These are phyloP conservation scores for Buceros bicornis DNA, from an alignment of 2,797 vertebrate genomes.

Conservation along the genomic window DNA sequence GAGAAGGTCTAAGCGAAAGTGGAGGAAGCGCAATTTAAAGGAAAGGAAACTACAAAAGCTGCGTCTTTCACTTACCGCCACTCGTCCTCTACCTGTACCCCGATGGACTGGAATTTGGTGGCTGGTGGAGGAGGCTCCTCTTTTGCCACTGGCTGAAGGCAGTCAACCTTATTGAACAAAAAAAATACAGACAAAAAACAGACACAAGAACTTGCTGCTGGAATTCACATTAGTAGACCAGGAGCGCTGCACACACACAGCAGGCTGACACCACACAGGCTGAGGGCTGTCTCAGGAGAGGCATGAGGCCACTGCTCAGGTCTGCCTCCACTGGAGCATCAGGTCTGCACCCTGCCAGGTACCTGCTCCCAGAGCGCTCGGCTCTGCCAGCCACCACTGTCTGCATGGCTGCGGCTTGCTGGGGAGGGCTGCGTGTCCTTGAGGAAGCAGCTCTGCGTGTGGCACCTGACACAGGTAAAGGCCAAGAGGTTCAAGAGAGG, in stretches of 20 bases:
- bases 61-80: conserved; percentile 93
- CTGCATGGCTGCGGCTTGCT: accelerated
- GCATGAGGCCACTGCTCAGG: background rate
- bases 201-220: conserved; percentile 82
- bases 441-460: too few species aligned
- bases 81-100: conserved; percentile 99
- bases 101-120: conserved; percentile 98
- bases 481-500: background rate
- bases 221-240: conserved; percentile 73
- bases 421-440: background rate
- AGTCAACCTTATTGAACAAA: conserved; percentile 92
- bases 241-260: conserved; percentile 51
- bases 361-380: background rate
- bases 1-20: conserved; percentile 12
- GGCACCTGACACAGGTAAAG: accelerated
- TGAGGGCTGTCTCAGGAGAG: conserved; percentile 28
- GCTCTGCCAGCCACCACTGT: background rate
- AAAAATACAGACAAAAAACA: conserved; percentile 79
- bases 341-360: conserved; percentile 2
- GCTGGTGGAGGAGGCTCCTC: conserved; percentile 91
- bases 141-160: conserved; percentile 93
- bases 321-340: background rate
- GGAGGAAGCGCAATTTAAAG: conserved; percentile 41
- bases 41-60: conserved; percentile 50
- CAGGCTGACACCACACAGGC: conserved; percentile 58